Evolutionary conservation across 2,797 vertebrate genomes (phyloP), one percentile per base, ranked within the genome.

Genomic region (Peromyscus aztecus): DNA sequence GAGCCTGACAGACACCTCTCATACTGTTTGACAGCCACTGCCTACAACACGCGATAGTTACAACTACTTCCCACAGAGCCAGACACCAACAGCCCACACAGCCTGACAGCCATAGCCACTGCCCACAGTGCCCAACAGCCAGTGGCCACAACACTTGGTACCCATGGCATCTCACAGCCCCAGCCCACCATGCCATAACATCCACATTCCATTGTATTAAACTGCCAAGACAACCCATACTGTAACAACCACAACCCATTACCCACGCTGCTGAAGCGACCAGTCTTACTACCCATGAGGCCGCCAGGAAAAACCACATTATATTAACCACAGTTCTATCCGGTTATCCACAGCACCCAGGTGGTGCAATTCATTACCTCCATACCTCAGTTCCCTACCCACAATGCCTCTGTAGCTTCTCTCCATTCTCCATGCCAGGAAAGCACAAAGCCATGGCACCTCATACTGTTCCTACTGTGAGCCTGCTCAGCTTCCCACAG

Each of bases 191-290:
- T 37, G 49, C 93, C 82, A 4, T 40, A 40, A 77, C 87, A 46
- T 46, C 84, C n/a, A 4, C 40, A 63, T 69, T 84, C 55, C 49
- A 23, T n/a, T 31, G 37, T 65, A 34, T 40, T 76, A n/a, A 63
- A 55, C 21, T 57, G 65, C 97, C 80, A 80, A 37, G 63, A 80
- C 81, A 67, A 76, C 85, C 90, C 61, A 17, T 40, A 40, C 91
- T 86, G 83, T 71, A 84, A 83, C 88, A 76, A 73, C 92, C 97
- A 87, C 96, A 95, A 63, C 55, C 71, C 94, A 82, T 90, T 76
- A 67, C 80, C 94, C 84, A 49, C 69, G 0, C 23, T 67, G 67
- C 67, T 49, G 57, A 77, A 63, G 81, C 49, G 46, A 55, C 92
- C 93, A 19, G 78, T 4, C 71, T 63, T 71, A 14, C 69, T n/a